phyloP scores from a whole-genome alignment of 2,888 invertebrate species.

The Diachrysia chrysitis region DNA sequence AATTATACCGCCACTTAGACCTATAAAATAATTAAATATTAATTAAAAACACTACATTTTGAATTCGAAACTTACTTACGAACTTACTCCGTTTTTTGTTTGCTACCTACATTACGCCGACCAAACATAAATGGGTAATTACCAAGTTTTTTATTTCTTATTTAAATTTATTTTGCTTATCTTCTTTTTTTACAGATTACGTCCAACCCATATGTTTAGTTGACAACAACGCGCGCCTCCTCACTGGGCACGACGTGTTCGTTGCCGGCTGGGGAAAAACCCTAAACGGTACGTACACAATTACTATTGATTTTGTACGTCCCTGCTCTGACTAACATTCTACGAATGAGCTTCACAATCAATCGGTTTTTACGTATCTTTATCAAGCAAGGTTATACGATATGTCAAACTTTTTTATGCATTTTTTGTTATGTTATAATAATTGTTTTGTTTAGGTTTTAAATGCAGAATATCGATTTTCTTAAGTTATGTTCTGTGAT shows the following conservation, averaged over 20 bases:
- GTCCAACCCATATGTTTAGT: constrained; percentile 90
- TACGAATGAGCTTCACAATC: constrained; percentile 32
- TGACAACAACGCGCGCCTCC: constrained; percentile 70
- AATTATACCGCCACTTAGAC: too few species aligned
- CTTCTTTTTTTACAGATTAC: constrained; percentile 81
- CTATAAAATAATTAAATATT: too few species aligned
- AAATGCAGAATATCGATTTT: background rate
- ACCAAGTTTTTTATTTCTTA: too few species aligned
- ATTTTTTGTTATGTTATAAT: background rate
- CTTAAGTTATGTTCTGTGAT: too few species aligned
- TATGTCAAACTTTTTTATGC: constrained; percentile 11
- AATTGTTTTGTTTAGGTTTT: background rate
- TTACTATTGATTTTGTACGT: constrained; percentile 64
- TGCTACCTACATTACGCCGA: too few species aligned
- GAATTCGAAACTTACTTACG: background rate
- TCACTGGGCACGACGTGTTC: constrained; percentile 83
- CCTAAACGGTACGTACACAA: constrained; percentile 76
- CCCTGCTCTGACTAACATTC: constrained; percentile 20
- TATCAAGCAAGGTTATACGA: constrained; percentile 28
- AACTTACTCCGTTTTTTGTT: too few species aligned
- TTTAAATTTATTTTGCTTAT: too few species aligned
- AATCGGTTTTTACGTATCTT: constrained; percentile 52
- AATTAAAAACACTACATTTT: background rate
- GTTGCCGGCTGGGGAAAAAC: constrained; percentile 91
- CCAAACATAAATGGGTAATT: too few species aligned